Base-by-base conservation (phyloP, 2,797 vertebrate species). In the Holocentrus rufus region DNA sequence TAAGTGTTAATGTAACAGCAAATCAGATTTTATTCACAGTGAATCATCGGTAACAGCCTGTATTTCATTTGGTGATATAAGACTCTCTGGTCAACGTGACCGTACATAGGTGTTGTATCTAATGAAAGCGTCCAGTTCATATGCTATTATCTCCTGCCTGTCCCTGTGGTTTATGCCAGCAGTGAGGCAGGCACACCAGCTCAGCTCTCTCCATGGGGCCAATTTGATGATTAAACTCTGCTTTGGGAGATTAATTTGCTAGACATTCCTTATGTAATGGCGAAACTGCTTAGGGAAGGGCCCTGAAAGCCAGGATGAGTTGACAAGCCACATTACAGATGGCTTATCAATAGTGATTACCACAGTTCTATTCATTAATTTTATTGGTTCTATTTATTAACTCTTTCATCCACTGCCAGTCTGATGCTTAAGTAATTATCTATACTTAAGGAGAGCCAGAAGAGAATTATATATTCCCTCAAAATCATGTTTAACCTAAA, bases 331-430 rank as follows among this genome's bases (percentile, higher is more conserved):
- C 67, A 72, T 78, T 84, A 67, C 80, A 79, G 81, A 89, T 81
- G 82, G 74, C 69, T 89, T 90, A 91, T 91, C 90, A 85, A 83
- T 78, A 85, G 50, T 65, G 87, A 76, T 91, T 92, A 88, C 84
- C 82, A 69, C 64, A 77, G 73, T 85, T 81, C 88, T 85, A 84
- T 92, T 92, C 89, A 92, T 93, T 92, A 84, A 88, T 92, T 89
- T 76, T 78, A 83, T 82, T 80, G 62, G 59, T 70, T 78, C 87
- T 85, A 76, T 92, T 91, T 88, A 92, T 93, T 90, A 91, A 80
- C 66, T 72, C 76, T 88, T 83, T 79, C 65, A 79, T 61, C 50
- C 30, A 59, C 81, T 80, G 57, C 80, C 79, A 65, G 20, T 18
- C 39, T 74, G 83, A 84, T 80, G 77, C 74, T 85, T 69, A 61